Evolutionary conservation across 1,140 invertebrate species (phyloP), one percentile per base, ranked within the genome.

Genomic region (Zaprionus tsacasi): DNA sequence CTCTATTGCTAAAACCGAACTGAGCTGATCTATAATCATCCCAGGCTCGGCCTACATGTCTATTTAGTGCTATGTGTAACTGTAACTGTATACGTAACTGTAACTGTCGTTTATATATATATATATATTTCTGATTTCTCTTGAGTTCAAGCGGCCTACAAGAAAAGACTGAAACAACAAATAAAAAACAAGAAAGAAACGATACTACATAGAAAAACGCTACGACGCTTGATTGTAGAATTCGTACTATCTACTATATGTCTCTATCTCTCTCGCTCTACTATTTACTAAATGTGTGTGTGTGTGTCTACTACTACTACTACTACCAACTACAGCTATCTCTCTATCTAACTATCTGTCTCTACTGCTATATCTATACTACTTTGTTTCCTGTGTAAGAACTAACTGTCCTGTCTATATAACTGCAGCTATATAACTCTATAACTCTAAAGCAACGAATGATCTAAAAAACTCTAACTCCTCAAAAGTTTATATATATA

Each of bases 211-310:
- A 69, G 40, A 68, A 69, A 73, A 56, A 45, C 60, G 38, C 48
- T 38, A 55, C 81, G 65, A 35, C 73, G 81, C 81, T 83, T 82
- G 78, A 78, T 76, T 65, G 65, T 80, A 83, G 81, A 69, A 79
- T 50, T 66, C 30, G 38, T 68, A 61, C 38, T 72, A 25, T 60
- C 11, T 60, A 21, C 21, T 21, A 21, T 21, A 10, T 43, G 33
- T 57, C 17, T 57, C 27, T 57, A 57, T 50, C 40, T 70, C 70
- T 35, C 54, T 79, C 40, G 40, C 40, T 45, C 40, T 45, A 15
- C 40, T 45, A 45, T 45, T n/a, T 57, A n/a, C 13, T 57, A 35
- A 2, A 30, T 38, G 7, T 57, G 33, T 57, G 33, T 57, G 55
- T 57, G 33, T 40, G 56, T 38, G n/a, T n/a, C n/a, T n/a, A n/a